Conservation (phyloP, 2,888 invertebrate genomes). For the Podabrus alpinus region DNA sequence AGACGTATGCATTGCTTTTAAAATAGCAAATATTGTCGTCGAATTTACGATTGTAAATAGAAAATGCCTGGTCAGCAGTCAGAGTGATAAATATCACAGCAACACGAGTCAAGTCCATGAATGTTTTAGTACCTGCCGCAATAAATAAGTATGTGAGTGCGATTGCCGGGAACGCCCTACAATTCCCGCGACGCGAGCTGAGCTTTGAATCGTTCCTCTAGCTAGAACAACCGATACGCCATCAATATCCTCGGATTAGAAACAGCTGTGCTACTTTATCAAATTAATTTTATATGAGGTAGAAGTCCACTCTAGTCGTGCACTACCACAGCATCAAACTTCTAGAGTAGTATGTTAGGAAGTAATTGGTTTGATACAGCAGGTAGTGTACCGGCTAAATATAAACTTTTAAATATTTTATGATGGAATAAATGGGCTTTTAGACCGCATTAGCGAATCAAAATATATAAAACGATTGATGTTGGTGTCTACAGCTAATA, state of each 20-base stretch:
- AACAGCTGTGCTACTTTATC: slow-evolving; percentile 33
- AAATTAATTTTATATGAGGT: slow-evolving; percentile 33
- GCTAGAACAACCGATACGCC: slow-evolving; percentile 33
- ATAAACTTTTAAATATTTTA: slow-evolving; percentile 3
- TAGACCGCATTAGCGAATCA: not conserved
- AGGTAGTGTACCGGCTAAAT: not conserved
- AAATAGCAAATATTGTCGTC: slow-evolving; percentile 20
- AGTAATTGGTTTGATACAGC: slow-evolving; percentile 3
- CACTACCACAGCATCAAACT: slow-evolving; percentile 20
- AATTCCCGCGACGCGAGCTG: slow-evolving; percentile 31
- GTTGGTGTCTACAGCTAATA: not conserved
- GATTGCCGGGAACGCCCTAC: slow-evolving; percentile 31
- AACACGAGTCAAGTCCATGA: slow-evolving; percentile 29
- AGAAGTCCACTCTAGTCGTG: slow-evolving; percentile 23
- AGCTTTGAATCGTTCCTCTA: slow-evolving; percentile 25
- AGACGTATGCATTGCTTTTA: slow-evolving; percentile 5
- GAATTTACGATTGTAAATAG: slow-evolving; percentile 11
- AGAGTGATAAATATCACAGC: slow-evolving; percentile 29
- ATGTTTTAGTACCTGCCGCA: slow-evolving; percentile 30
- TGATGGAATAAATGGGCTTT: not conserved
- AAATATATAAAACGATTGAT: not conserved
- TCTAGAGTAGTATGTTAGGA: slow-evolving; percentile 8
- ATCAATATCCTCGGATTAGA: slow-evolving; percentile 36
- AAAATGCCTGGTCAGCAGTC: slow-evolving; percentile 26
- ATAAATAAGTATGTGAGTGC: slow-evolving; percentile 35